Percentiles rank a stretch among this genome's conserved stretches.
These are phyloP conservation scores for Echinometra lucunter DNA, from an alignment of 53 echinoderm and acorn worm species.

Conservation along the genomic window DNA sequence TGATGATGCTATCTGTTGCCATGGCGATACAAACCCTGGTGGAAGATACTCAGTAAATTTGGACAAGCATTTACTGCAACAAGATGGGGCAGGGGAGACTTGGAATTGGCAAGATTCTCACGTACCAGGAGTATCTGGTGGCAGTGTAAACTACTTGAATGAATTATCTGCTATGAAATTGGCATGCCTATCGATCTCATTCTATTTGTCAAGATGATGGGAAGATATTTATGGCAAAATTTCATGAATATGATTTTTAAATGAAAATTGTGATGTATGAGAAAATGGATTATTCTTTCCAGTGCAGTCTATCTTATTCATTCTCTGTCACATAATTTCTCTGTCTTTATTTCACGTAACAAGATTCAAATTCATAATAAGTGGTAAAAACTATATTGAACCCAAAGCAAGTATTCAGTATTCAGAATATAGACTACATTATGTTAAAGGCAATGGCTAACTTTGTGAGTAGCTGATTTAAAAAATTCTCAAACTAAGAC, in stretches of 20 bases:
- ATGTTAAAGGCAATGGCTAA: too few relatives aligned
- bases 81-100: constrained; percentile 5
- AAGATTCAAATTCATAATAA: too few relatives aligned
- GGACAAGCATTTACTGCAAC: constrained; percentile 39
- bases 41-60: constrained; percentile 23
- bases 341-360: background rate
- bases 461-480: too few relatives aligned
- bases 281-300: background rate
- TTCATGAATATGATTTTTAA: background rate
- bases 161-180: constrained; percentile 47
- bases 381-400: too few relatives aligned
- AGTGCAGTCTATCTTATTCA: background rate
- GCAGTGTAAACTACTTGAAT: constrained; percentile 38
- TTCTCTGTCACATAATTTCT: background rate
- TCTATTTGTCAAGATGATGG: background rate
- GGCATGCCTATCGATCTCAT: constrained; percentile 36
- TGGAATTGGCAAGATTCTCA: constrained; percentile 30
- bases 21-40: constrained; percentile 38
- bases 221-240: constrained; percentile 12
- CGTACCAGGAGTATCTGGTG: constrained; percentile 33
- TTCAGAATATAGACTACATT: too few relatives aligned
- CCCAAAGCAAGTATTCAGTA: too few relatives aligned
- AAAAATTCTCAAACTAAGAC: too few relatives aligned
- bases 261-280: background rate
- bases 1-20: constrained; percentile 39